phyloP scores from a whole-genome alignment of 2,888 invertebrate species.

The Drymonia ruficornis region DNA sequence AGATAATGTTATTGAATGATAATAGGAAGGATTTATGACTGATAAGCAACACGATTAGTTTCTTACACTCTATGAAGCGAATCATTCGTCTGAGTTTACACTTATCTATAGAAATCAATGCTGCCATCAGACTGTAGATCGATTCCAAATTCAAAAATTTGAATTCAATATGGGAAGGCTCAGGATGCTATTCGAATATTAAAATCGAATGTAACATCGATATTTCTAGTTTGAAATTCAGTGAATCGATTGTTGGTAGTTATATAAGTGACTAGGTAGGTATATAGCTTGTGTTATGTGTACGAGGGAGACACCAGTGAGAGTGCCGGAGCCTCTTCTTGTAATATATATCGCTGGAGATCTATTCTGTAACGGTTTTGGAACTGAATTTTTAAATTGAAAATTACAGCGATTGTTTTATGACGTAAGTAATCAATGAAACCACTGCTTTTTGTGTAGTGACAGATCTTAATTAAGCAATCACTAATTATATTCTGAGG shows the following conservation, averaged over 20 bases:
- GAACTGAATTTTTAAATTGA: neutral
- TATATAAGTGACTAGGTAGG: slow-evolving; percentile 26
- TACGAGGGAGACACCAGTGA: slow-evolving; percentile 39
- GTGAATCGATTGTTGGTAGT: slow-evolving; percentile 8
- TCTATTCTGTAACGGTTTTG: slow-evolving; percentile 26
- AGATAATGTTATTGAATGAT: no score
- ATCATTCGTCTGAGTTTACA: no score
- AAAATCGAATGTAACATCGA: slow-evolving; percentile 3
- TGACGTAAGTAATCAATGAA: no score
- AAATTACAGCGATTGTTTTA: neutral
- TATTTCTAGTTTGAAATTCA: slow-evolving; percentile 14
- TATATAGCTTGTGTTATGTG: slow-evolving; percentile 6
- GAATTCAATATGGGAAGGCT: neutral
- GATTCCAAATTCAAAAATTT: neutral
- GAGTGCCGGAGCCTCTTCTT: slow-evolving; percentile 35
- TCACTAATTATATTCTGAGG: no score
- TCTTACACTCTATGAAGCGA: no score
- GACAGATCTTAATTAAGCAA: no score
- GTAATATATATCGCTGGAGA: slow-evolving; percentile 44
- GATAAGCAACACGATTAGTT: no score
- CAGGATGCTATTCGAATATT: slow-evolving; percentile 1
- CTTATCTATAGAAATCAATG: no score
- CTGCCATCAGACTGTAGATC: neutral
- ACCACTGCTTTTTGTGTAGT: no score
- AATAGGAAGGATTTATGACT: no score